phyloP scores from a whole-genome alignment of 1,140 invertebrate genomes.

The Uloborus diversus region DNA sequence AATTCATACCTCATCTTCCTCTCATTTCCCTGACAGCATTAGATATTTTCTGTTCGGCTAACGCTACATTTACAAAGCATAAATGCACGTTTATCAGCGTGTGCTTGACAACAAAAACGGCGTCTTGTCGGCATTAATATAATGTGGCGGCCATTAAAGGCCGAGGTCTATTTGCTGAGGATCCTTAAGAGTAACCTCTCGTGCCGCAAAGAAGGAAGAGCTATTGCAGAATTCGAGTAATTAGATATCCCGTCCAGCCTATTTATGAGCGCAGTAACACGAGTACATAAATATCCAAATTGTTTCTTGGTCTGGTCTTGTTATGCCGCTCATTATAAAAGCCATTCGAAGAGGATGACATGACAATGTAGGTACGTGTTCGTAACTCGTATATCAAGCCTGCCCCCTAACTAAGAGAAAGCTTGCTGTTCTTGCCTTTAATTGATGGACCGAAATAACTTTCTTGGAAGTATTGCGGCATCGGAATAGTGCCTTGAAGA shows the following conservation, averaged over 20 bases:
- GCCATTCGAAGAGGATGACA: slow-evolving; percentile 29
- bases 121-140: slow-evolving; percentile 49
- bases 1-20: slow-evolving; percentile 21
- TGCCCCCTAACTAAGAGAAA: slow-evolving; percentile 11
- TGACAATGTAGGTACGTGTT: slow-evolving; percentile 48
- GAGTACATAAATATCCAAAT: slow-evolving; percentile 56
- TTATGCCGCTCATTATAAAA: slow-evolving; percentile 44
- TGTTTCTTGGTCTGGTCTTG: slow-evolving; percentile 53
- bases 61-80: slow-evolving; percentile 5
- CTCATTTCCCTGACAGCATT: slow-evolving; percentile 25
- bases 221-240: slow-evolving; percentile 30
- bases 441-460: slow-evolving; percentile 45
- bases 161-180: slow-evolving; percentile 32
- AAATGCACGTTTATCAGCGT: slow-evolving; percentile 33
- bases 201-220: slow-evolving; percentile 14
- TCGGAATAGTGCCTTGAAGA: no score
- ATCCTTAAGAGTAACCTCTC: background rate
- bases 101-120: slow-evolving; percentile 43
- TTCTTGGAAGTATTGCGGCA: slow-evolving; percentile 34
- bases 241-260: slow-evolving; percentile 42
- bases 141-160: slow-evolving; percentile 27
- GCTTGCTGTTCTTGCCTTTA: slow-evolving; percentile 10
- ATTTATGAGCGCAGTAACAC: slow-evolving; percentile 44
- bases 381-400: slow-evolving; percentile 51
- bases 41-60: slow-evolving; percentile 20